Evolutionary conservation across 2,113 vertebrate species (phyloP).

Genomic region (Equus przewalskii): DNA sequence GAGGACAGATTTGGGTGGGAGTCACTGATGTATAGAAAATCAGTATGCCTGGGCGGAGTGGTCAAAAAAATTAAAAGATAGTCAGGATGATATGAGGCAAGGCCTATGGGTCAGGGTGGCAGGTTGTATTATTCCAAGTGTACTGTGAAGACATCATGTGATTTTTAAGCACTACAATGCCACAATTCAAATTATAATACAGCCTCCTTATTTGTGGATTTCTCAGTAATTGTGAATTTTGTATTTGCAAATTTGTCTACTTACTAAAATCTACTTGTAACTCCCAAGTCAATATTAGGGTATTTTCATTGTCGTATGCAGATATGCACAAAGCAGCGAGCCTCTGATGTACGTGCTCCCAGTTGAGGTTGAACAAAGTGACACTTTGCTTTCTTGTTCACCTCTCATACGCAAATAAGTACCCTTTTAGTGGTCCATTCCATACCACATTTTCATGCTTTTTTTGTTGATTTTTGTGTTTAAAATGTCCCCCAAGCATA

Average conservation of each 20-base stretch:
- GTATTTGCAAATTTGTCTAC: background rate
- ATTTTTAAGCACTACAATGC: background rate
- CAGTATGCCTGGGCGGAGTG: background rate
- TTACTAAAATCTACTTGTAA: background rate
- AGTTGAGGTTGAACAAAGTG: background rate
- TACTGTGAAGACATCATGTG: background rate
- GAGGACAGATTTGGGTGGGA: background rate
- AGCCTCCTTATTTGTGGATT: background rate
- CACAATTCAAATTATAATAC: background rate
- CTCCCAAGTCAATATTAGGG: background rate
- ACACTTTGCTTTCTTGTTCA: background rate
- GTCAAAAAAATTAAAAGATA: background rate
- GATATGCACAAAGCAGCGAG: background rate
- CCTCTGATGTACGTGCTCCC: background rate
- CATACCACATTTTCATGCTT: background rate
- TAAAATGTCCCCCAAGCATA: background rate
- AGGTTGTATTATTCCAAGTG: background rate
- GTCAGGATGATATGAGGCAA: background rate
- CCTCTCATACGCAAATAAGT: background rate
- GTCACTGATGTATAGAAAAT: background rate
- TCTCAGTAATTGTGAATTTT: background rate
- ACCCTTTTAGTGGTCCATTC: background rate
- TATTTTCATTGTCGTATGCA: background rate
- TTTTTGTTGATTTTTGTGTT: background rate
- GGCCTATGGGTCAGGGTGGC: rapidly evolving